These are phyloP conservation scores for Anguilla japonica DNA, from an alignment of 2,113 vertebrate species.

Conservation along the genomic window DNA sequence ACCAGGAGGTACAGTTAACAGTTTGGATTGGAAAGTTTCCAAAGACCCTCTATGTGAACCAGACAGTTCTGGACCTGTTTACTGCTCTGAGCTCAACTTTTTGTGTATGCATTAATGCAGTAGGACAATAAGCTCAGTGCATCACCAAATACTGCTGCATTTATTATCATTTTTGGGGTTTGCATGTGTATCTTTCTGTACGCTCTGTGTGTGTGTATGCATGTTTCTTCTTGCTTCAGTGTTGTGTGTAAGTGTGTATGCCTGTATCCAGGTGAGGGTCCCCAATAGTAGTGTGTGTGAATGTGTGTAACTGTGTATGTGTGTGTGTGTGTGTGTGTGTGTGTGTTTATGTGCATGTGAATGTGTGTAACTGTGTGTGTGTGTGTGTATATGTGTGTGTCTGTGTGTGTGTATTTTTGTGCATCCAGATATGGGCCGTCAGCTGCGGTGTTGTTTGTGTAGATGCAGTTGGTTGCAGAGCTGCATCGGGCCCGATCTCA, in stretches of 20 bases:
- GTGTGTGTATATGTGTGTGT: background rate
- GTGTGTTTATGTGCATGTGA: background rate
- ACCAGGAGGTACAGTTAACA: slow-evolving; percentile 71
- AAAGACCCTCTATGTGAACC: background rate
- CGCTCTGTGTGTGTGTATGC: background rate
- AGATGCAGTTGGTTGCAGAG: slow-evolving; percentile 84
- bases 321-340: background rate
- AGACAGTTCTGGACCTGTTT: background rate
- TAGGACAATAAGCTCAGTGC: background rate
- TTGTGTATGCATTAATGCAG: background rate
- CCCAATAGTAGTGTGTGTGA: background rate
- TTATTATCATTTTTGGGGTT: background rate
- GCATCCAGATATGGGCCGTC: no score
- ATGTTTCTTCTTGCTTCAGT: background rate
- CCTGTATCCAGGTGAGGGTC: background rate
- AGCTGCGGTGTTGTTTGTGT: slow-evolving; percentile 22
- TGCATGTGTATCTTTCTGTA: background rate
- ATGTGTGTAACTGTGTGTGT: background rate
- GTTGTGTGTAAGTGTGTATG: background rate
- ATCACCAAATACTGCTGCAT: background rate
- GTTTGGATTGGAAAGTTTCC: background rate
- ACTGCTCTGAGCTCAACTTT: background rate
- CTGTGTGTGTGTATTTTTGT: background rate
- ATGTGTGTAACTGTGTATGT: background rate
- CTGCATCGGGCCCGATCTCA: slow-evolving; percentile 80